Evolutionary conservation across 1,140 invertebrate genomes (phyloP), one percentile per base, ranked within the genome.

Genomic region (Drosophila bocqueti): DNA sequence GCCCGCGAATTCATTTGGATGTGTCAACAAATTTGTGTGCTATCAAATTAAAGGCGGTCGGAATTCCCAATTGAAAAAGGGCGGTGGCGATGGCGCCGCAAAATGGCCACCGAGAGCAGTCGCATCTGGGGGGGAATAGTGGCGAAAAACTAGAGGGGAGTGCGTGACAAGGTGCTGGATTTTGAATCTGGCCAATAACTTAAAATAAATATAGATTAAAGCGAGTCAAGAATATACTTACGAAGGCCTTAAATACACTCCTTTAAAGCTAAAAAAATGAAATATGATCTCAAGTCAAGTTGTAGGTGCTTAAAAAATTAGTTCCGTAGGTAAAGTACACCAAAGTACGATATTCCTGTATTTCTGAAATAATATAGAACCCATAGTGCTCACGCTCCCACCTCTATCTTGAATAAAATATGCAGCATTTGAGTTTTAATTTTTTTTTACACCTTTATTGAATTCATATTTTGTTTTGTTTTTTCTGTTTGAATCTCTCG

Each of bases 401-500:
- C 13, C 58, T 42, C 57, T 61, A 18, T 18, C 9, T n/a, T 6
- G 10, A 73, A 73, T 64, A 46, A 36, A 52, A 76, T 65, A 76
- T 59, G 34, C 73, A 58, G 21, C 18, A n/a, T 24, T 76, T 62
- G 40, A 31, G 40, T 73, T 74, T 74, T 76, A 38, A 55, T 73
- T 66, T 77, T 78, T 78, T 80, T 72, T 79, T 64, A 79, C 77
- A 79, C 76, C 60, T 79, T 78, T 78, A 79, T 79, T 79, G 77
- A 79, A 79, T 71, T 79, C 61, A 78, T 78, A 78, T 65, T 78
- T 80, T 36, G 55, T 67, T 65, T 76, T 66, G 50, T 38, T 29
- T 34, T 21, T 18, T 36, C 55, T 67, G 63, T 45, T 67, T 36
- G 63, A 69, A 67, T 67, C 63, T 67, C 47, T 46, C 49, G 47